phyloP scores from a whole-genome alignment of 2,888 invertebrate genomes.

The Melitaea athalia region DNA sequence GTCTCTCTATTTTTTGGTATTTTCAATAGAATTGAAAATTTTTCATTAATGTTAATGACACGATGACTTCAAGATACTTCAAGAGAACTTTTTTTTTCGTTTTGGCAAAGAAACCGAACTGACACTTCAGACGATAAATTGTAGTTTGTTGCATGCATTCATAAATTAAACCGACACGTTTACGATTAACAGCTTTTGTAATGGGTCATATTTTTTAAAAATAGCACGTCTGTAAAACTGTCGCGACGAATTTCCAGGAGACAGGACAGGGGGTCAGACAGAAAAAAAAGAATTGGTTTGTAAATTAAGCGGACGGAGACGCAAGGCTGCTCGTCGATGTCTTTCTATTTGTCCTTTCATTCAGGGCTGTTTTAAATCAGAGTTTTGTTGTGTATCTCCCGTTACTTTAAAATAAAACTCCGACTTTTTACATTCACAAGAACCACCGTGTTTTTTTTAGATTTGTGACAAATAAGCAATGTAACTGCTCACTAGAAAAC shows the following conservation, averaged over 20 bases:
- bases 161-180: constrained; percentile 33
- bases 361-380: constrained; percentile 51
- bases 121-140: neutral
- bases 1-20: too few species aligned
- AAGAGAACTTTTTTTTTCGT: neutral
- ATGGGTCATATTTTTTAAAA: constrained; percentile 57
- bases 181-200: constrained; percentile 27
- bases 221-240: constrained; percentile 59
- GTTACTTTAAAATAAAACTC: neutral
- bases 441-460: too few species aligned
- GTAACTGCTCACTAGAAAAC: too few species aligned
- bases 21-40: too few species aligned
- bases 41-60: too few species aligned
- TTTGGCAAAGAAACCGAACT: neutral
- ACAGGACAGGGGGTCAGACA: constrained; percentile 58
- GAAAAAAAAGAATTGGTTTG: constrained; percentile 61
- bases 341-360: constrained; percentile 44
- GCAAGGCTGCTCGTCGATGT: constrained; percentile 42
- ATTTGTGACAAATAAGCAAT: too few species aligned
- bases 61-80: neutral
- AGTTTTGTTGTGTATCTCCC: constrained; percentile 12
- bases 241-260: constrained; percentile 73
- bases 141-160: constrained; percentile 5
- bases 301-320: constrained; percentile 58
- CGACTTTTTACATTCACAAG: too few species aligned